Percentiles rank a stretch among this genome's conserved stretches.
Conservation (phyloP, 2,113 vertebrate species). For the Otocyon megalotis region DNA sequence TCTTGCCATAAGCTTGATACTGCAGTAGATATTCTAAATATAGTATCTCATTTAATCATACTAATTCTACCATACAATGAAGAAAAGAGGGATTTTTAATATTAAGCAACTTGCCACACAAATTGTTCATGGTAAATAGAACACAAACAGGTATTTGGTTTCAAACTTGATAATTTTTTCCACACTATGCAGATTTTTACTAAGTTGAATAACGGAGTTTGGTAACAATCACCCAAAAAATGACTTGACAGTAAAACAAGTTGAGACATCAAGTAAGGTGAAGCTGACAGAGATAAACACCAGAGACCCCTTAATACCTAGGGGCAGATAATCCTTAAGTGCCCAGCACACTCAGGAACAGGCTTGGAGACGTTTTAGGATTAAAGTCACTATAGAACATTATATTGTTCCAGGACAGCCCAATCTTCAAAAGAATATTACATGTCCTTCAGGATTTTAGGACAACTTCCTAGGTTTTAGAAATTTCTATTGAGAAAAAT, state of each 20-base stretch:
- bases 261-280: slow-evolving; percentile 23
- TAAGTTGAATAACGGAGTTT: background rate
- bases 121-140: background rate
- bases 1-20: background rate
- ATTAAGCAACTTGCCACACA: background rate
- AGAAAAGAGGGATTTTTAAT: background rate
- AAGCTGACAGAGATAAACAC: background rate
- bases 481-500: background rate
- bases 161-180: background rate
- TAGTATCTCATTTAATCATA: background rate
- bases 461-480: background rate
- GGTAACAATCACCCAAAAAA: background rate
- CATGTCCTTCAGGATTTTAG: slow-evolving; percentile 3
- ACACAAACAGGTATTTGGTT: background rate
- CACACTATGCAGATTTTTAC: background rate
- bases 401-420: background rate
- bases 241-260: background rate
- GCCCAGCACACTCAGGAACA: background rate
- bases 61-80: background rate
- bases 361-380: background rate
- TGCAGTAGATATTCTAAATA: background rate
- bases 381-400: background rate
- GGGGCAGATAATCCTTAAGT: background rate
- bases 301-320: background rate
- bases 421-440: slow-evolving; percentile 21